Base-by-base conservation (phyloP, 1,140 invertebrate species). In the Liolophura sinensis region DNA sequence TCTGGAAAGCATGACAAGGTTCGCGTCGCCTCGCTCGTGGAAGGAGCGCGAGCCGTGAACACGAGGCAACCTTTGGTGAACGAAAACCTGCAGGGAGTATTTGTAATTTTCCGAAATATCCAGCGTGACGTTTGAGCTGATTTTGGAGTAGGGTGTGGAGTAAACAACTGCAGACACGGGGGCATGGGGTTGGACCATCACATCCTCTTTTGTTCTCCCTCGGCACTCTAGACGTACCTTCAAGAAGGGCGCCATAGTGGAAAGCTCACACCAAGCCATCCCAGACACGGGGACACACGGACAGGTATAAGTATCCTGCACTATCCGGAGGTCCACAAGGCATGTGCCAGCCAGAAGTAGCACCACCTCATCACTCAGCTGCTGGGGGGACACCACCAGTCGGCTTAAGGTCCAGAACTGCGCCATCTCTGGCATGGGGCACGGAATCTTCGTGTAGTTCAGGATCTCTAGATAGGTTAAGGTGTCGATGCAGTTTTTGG, bases 301-400 rank as follows among this genome's bases (percentile, higher is more conserved):
- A 40, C 71, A 72, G 0, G 85, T 86, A 70, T 92, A 92, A 52
- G 88, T 85, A 81, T 93, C 93, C 80, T 94, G 92, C 14, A 93
- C 77, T 59, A 95, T 89, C 80, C 92, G 89, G 55, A 95, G 82
- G 74, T 94, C 89, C 54, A 86, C 79, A 22, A 95, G 78, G 70
- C 86, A 87, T 0, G 89, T 77, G 6, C 76, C 74, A 1, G 75
- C 72, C n/a, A 82, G 59, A 31, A 77, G 63, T n/a, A 78, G 25
- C 11, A 94, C 75, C 0, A 92, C 84, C 78, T 94, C 92, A 67
- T 92, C 90, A 58, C 91, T 89, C 18, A 95, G 81, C 82, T 93
- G 93, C 83, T 94, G 92, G 0, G 93, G 92, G 75, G 91, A 92
- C 22, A 94, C 89, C 3, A 89, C 87, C 49, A 94, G 80, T 58